Conservation (phyloP, 1,140 invertebrate species). For the Batillaria attramentaria region DNA sequence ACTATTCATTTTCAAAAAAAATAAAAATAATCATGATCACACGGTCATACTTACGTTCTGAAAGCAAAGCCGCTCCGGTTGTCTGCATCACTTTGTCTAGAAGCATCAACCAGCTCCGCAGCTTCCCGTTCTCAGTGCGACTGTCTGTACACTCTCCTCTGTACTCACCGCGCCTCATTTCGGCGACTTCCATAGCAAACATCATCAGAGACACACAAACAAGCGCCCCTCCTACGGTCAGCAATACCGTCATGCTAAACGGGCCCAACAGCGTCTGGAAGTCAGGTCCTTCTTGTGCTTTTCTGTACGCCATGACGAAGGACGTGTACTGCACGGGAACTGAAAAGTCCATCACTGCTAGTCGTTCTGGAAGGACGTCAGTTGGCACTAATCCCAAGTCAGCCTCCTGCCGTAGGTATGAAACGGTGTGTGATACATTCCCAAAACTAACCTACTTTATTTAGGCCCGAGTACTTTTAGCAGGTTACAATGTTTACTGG, state of each 20-base stretch:
- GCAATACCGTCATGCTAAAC: background rate
- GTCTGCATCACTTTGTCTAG: background rate
- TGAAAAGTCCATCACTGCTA: background rate
- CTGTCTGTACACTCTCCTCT: background rate
- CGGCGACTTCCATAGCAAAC: background rate
- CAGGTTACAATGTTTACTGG: no score
- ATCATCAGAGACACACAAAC: background rate
- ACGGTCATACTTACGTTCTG: background rate
- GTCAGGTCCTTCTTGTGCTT: background rate
- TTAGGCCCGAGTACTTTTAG: no score
- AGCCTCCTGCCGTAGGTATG: no score
- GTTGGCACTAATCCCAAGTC: background rate
- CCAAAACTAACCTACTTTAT: no score
- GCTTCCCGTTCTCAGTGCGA: background rate
- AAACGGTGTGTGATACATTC: no score
- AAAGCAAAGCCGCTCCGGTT: background rate
- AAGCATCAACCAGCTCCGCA: background rate
- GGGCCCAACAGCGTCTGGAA: background rate
- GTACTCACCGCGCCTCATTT: background rate
- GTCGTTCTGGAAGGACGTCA: background rate
- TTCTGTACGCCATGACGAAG: background rate
- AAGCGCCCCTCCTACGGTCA: background rate
- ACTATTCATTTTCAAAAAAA: no score
- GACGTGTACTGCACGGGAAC: background rate
- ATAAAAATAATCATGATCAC: background rate